Evolutionary conservation across 2,113 vertebrate genomes (phyloP), one percentile per base, ranked within the genome.

Genomic region (Caranx melampygus): DNA sequence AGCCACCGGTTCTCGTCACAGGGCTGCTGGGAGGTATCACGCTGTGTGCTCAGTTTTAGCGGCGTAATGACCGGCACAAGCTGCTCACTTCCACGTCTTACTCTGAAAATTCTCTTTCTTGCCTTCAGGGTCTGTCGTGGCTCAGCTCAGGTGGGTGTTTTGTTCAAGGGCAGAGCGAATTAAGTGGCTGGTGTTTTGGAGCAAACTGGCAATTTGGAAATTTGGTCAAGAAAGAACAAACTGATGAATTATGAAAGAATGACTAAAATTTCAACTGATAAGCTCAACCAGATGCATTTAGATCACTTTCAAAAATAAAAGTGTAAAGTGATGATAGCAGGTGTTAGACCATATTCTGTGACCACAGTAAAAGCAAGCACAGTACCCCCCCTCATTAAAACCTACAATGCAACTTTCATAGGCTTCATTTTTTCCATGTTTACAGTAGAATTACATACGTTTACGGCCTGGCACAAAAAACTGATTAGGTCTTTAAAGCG

Each of bases 141-240:
- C 3, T 26, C 5, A 42, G 9, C 18, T 14, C 12, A 6, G 26
- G 26, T 31, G 26, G 42, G 21, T 14, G 37, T 33, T 33, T 21
- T 4, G 60, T 60, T 51, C 1, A 6, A 49, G 3, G 3, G 2
- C 45, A n/a, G 45, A 54, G 66, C 45, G 62, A 31, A 83, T 8
- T 21, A n/a, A 16, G 68, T 20, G 21, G 78, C 1, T 52, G 11
- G 26, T n/a, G 20, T 40, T 49, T 40, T 49, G 6, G 16, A 49
- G 47, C 47, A 18, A 49, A 49, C 16, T 49, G 16, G 47, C 47
- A 49, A 49, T 49, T 37, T 37, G 13, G 57, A 9, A 16, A 33
- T 16, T 31, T 31, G 21, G 77, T 58, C n/a, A 42, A 51, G 16
- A 75, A 70, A 70, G 37, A 10, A 7, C 9, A 35, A 63, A 54